phyloP scores from a whole-genome alignment of 2,888 invertebrate species.

The Hyposoter dolosus region DNA sequence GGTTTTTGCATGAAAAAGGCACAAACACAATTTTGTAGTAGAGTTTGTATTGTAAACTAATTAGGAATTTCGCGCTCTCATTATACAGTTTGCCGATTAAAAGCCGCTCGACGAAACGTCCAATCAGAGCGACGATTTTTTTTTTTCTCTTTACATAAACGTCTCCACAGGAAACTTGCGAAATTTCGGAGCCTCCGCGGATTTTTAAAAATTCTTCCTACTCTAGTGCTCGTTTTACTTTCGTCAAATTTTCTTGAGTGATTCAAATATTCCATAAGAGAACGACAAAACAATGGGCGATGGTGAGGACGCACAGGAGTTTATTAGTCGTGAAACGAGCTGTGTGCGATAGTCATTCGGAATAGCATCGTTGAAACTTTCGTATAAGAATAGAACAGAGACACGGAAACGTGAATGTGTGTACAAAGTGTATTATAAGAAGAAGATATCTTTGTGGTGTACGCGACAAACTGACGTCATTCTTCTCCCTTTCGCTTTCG shows the following conservation, averaged over 20 bases:
- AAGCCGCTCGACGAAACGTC: neutral
- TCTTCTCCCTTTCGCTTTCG: neutral
- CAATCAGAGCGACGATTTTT: neutral
- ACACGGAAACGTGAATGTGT: conserved; percentile 12
- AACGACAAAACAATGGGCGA: conserved; percentile 68
- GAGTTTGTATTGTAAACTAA: neutral
- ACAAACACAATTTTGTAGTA: too few species aligned
- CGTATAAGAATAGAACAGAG: conserved; percentile 41
- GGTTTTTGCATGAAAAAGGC: too few species aligned
- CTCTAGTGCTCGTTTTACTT: conserved; percentile 25
- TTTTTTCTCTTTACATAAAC: neutral
- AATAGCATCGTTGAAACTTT: conserved; percentile 38
- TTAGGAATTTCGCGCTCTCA: neutral
- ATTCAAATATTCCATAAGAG: conserved; percentile 45
- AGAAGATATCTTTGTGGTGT: conserved; percentile 55
- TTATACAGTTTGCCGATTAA: neutral
- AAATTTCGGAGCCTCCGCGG: neutral
- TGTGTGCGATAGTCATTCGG: conserved; percentile 63
- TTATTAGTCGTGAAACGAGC: conserved; percentile 76
- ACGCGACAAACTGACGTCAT: conserved; percentile 61
- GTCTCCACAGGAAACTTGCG: neutral
- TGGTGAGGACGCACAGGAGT: conserved; percentile 62
- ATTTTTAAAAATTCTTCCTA: neutral
- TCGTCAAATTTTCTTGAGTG: conserved; percentile 46
- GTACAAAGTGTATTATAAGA: conserved; percentile 40